Percentiles rank a stretch among this genome's conserved stretches.
Conservation (phyloP, 2,888 invertebrate genomes). For the Thecocarcelia acutangulata region DNA sequence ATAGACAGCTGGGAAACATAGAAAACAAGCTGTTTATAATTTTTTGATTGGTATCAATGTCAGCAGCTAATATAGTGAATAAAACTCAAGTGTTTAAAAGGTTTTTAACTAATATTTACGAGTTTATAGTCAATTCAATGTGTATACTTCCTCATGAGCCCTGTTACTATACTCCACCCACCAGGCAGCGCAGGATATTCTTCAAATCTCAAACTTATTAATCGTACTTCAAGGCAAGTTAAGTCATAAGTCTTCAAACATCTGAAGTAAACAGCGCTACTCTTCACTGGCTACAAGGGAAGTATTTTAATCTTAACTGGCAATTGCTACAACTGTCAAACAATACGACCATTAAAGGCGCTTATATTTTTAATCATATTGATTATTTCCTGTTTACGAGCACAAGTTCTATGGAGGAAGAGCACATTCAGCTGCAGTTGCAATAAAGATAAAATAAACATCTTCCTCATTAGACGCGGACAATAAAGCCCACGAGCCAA, state of each 20-base stretch:
- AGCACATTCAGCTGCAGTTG: conserved; percentile 7
- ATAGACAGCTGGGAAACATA: no score
- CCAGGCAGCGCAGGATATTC: no score
- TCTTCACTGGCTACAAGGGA: neutral
- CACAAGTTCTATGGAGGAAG: conserved; percentile 11
- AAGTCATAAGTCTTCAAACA: neutral
- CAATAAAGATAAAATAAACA: conserved; percentile 32
- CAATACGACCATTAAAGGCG: conserved; percentile 59
- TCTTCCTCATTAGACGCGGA: conserved; percentile 65
- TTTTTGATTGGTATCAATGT: no score
- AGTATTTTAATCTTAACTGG: neutral
- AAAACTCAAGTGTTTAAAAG: no score
- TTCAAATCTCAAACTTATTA: no score
- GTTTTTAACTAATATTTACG: no score
- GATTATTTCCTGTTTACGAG: conserved; percentile 58
- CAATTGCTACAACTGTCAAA: conserved; percentile 8
- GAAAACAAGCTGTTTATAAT: no score
- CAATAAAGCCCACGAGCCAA: conserved; percentile 67
- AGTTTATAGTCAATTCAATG: no score
- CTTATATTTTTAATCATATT: conserved; percentile 56
- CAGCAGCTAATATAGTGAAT: no score
- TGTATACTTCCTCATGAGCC: no score
- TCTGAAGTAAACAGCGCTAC: neutral
- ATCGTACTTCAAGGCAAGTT: no score
- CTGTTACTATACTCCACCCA: no score